phyloP scores from a whole-genome alignment of 2,113 vertebrate genomes.

The Jaculus jaculus region DNA sequence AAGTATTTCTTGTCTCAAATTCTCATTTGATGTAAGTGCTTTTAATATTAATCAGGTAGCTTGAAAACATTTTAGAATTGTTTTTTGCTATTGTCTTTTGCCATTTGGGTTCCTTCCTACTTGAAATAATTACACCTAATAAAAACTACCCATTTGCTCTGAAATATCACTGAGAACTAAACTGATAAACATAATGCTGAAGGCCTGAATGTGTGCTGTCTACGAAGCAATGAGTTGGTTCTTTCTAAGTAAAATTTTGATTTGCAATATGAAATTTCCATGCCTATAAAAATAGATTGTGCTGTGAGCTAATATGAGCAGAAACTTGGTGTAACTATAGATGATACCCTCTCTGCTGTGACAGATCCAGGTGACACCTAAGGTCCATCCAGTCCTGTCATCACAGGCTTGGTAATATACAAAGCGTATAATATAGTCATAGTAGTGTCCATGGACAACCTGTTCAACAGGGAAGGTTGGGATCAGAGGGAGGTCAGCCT shows the following conservation, averaged over 20 bases:
- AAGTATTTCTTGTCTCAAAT: constrained; percentile 31
- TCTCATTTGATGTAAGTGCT: not conserved
- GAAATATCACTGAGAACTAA: not conserved
- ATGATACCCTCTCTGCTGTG: not conserved
- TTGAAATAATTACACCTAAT: not conserved
- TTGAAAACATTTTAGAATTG: constrained; percentile 66
- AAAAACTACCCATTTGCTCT: constrained; percentile 11
- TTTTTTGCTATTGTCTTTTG: constrained; percentile 63
- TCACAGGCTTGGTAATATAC: not conserved
- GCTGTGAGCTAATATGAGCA: not conserved
- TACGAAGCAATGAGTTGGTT: constrained; percentile 73
- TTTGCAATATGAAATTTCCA: not conserved
- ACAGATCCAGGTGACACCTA: not conserved
- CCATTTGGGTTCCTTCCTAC: constrained; percentile 7
- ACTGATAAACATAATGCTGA: constrained; percentile 23
- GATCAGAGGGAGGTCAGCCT: not conserved
- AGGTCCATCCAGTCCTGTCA: not conserved
- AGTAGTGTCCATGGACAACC: not conserved
- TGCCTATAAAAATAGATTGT: not conserved
- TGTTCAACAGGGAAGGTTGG: not conserved
- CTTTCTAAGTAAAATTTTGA: not conserved
- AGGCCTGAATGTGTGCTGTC: accelerated
- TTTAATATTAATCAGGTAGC: not conserved
- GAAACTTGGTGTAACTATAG: not conserved
- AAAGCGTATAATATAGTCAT: not conserved